These are phyloP conservation scores for Nomada ferruginata DNA, from an alignment of 2,888 invertebrate genomes.

Conservation along the genomic window DNA sequence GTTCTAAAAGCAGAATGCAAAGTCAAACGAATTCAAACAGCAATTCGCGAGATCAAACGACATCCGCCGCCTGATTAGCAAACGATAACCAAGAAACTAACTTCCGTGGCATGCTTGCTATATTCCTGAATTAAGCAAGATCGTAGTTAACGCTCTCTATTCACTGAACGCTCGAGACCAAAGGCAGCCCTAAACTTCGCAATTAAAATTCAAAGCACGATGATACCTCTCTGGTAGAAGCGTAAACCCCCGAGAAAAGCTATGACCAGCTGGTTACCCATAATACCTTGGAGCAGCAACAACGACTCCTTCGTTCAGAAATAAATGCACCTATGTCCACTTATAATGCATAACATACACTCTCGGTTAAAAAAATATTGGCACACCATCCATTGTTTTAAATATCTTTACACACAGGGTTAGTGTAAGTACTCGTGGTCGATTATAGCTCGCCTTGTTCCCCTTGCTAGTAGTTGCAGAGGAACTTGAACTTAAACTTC, in stretches of 20 bases:
- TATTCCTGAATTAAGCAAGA: constrained; percentile 36
- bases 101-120: constrained; percentile 13
- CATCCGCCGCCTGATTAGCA: constrained; percentile 3
- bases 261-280: constrained; percentile 57
- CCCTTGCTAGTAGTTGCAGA: too few relatives aligned
- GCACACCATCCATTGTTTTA: too few relatives aligned
- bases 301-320: constrained; percentile 48
- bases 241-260: constrained; percentile 66
- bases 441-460: too few relatives aligned
- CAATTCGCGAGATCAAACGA: background rate
- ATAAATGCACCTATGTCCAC: constrained; percentile 27
- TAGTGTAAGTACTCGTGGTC: too few relatives aligned
- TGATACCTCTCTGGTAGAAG: constrained; percentile 43
- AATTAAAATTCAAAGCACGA: constrained; percentile 76
- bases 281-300: constrained; percentile 66
- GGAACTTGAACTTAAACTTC: too few relatives aligned
- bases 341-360: background rate
- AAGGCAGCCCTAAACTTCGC: constrained; percentile 61
- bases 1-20: background rate
- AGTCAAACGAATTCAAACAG: background rate
- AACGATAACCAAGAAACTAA: constrained; percentile 42
- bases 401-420: too few relatives aligned
- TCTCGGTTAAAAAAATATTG: background rate
- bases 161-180: constrained; percentile 36
- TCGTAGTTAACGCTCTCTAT: constrained; percentile 47